phyloP scores from a whole-genome alignment of 2,888 invertebrate species.

The Ormyrus labotus region DNA sequence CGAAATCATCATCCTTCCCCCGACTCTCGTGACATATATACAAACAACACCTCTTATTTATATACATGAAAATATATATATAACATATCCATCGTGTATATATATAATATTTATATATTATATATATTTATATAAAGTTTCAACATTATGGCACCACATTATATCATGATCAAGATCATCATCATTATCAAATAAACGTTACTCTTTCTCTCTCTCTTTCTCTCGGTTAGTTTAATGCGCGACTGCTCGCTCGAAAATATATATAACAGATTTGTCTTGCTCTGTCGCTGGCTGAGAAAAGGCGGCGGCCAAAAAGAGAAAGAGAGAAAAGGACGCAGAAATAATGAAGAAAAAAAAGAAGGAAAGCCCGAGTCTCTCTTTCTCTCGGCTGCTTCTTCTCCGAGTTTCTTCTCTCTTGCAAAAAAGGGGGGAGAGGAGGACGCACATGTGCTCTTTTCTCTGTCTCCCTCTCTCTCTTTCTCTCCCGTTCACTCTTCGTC shows the following conservation, averaged over 20 bases:
- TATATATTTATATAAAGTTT: slow-evolving; percentile 71
- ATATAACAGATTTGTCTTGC: slow-evolving; percentile 53
- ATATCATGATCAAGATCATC: slow-evolving; percentile 29
- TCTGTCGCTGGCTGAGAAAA: slow-evolving; percentile 3
- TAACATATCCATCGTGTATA: slow-evolving; percentile 60
- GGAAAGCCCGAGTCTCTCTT: background rate
- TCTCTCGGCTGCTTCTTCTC: background rate
- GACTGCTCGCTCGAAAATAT: slow-evolving; percentile 64
- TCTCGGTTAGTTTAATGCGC: slow-evolving; percentile 24
- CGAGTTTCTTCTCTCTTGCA: background rate
- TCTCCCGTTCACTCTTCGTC: slow-evolving; percentile 11
- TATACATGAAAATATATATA: slow-evolving; percentile 62
- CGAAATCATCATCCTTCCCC: slow-evolving; percentile 8
- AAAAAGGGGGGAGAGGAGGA: too few relatives aligned
- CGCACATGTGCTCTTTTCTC: background rate
- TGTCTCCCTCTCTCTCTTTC: slow-evolving; percentile 7
- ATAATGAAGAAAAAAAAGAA: slow-evolving; percentile 5
- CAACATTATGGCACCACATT: slow-evolving; percentile 74
- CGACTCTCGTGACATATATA: slow-evolving; percentile 68
- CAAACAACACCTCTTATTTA: slow-evolving; percentile 74
- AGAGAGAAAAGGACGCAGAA: background rate
- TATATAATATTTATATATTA: slow-evolving; percentile 60
- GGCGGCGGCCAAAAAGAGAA: background rate
- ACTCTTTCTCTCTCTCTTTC: background rate
- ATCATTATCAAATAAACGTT: slow-evolving; percentile 26